Evolutionary conservation across 2,888 invertebrate genomes (phyloP).

Genomic region (Schrankia costaestrigalis): DNA sequence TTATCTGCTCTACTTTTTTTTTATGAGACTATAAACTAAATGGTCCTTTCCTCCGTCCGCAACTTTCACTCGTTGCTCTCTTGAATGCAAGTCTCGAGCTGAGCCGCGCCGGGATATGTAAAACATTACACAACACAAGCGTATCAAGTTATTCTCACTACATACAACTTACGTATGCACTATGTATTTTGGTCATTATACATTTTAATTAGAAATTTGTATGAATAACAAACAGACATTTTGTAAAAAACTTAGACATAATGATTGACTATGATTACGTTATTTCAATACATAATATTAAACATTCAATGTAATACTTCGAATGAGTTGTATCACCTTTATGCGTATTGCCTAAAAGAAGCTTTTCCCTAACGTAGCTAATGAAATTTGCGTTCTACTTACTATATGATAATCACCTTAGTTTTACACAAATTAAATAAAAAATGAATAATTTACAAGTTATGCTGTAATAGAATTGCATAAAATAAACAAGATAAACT

Average conservation of each 20-base stretch:
- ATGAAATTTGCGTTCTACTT: neutral
- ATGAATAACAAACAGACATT: neutral
- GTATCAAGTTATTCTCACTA: slow-evolving; percentile 7
- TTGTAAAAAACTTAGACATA: neutral
- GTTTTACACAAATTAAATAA: slow-evolving; percentile 9
- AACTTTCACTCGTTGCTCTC: slow-evolving; percentile 37
- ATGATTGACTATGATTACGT: too few relatives aligned
- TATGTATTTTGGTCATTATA: neutral
- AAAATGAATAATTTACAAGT: slow-evolving; percentile 20
- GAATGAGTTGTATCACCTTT: too few relatives aligned
- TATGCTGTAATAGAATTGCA: slow-evolving; percentile 47
- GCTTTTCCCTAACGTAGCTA: slow-evolving; percentile 1
- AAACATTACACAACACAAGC: slow-evolving; percentile 25
- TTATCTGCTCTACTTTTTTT: too few relatives aligned
- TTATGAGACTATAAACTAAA: too few relatives aligned
- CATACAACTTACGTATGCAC: slow-evolving; percentile 3
- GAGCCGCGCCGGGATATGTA: slow-evolving; percentile 27
- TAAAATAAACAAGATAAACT: slow-evolving; percentile 49
- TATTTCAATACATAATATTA: too few relatives aligned
- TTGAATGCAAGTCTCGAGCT: slow-evolving; percentile 16
- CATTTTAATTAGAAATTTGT: too few relatives aligned
- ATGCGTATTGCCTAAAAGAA: too few relatives aligned
- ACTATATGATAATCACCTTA: slow-evolving; percentile 8
- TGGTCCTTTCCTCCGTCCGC: too few relatives aligned
- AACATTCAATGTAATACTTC: too few relatives aligned